Base-by-base conservation (phyloP, 2,888 invertebrate genomes). In the Leucophenga maculata region DNA sequence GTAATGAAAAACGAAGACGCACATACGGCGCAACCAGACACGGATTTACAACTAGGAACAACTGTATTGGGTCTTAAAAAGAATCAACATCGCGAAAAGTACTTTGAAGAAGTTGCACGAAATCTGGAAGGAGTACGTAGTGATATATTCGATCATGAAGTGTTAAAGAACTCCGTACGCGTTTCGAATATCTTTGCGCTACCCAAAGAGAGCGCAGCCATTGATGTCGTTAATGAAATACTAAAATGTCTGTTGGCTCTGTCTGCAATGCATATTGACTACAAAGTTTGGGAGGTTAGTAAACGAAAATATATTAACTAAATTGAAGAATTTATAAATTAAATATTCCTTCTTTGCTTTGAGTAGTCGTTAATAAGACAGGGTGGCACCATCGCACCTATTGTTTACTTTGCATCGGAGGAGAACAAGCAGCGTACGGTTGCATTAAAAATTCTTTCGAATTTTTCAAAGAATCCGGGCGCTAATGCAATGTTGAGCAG, bases 51-150 rank as follows among this genome's bases (percentile, higher is more conserved):
- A 14, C 6, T 20, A 20, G 22, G 6, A 3, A 70, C 76, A 0
- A 75, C 84, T 6, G 69, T 80, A 0, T 69, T 84, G 16, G 88
- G 88, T 0, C 74, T 87, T 0, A 88, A 88, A 67, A 79, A 79
- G 2, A 86, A 85, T 68, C 86, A 87, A 67, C 88, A 87, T 71
- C 78, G 88, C 2, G 88, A 88, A 73, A 88, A 87, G 67, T 88
- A 88, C 69, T 88, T 88, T 32, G 86, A 87, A 70, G 88, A 88
- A 68, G 88, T 88, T 14, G 87, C 87, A 2, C 84, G 88, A 0
- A 87, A 88, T 72, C 75, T 88, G 68, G 88, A 88, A 68, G 87
- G 87, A 1, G 86, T 86, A 0, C 85, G 88, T 0, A 88, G 86
- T 57, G 88, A 88, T 66, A 86, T 87, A 14, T 88, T 88, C 67